Conservation (phyloP, 2,888 invertebrate species). For the Gymnosoma rotundatum region DNA sequence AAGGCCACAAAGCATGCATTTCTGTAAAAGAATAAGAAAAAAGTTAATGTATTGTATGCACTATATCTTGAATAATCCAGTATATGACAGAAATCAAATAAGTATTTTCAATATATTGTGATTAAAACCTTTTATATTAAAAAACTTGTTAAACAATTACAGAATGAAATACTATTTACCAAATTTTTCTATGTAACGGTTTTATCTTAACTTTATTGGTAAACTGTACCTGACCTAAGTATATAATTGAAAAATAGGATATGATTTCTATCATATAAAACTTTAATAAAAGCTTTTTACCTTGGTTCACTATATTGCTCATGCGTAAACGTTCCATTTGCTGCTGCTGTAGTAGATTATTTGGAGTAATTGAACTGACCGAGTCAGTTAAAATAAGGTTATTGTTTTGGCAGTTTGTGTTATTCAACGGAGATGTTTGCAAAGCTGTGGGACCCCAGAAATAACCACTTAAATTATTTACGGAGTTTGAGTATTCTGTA, state of each 20-base stretch:
- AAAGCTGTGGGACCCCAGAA: not conserved
- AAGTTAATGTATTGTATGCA: too few species aligned
- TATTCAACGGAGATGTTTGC: conserved; percentile 4
- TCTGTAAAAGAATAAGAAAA: conserved; percentile 65
- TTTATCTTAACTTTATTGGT: too few species aligned
- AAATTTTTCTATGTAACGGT: too few species aligned
- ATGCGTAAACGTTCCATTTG: conserved; percentile 76
- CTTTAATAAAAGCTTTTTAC: conserved; percentile 52
- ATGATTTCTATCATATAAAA: too few species aligned
- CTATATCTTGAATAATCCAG: too few species aligned
- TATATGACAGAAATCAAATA: too few species aligned
- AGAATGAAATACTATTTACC: too few species aligned
- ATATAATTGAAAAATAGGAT: too few species aligned
- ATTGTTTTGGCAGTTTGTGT: conserved; percentile 4
- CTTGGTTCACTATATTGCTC: conserved; percentile 75
- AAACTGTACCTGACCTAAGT: too few species aligned
- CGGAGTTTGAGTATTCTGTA: conserved; percentile 13
- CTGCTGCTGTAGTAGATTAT: conserved; percentile 65
- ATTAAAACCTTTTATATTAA: too few species aligned
- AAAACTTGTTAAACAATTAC: too few species aligned
- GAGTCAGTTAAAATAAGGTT: conserved; percentile 29
- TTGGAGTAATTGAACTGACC: not conserved
- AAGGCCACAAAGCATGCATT: conserved; percentile 76
- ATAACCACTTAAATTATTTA: conserved; percentile 13
- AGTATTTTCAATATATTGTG: too few species aligned